Percentiles rank a stretch among this genome's conserved stretches.
Evolutionary conservation across 2,888 invertebrate genomes (phyloP).

Genomic region (Plebejus argus): DNA sequence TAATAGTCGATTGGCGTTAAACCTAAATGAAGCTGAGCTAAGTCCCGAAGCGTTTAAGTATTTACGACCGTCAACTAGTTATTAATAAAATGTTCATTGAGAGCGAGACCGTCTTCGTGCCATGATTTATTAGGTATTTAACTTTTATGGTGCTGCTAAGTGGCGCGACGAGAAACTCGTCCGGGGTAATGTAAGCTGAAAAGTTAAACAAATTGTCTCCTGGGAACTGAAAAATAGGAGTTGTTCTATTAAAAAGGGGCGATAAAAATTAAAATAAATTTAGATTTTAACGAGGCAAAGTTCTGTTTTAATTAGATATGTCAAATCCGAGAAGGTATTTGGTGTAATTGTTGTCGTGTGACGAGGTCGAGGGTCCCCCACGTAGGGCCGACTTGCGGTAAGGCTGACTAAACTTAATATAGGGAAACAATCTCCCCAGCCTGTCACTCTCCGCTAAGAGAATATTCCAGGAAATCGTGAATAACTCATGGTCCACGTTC

Average conservation of each 20-base stretch:
- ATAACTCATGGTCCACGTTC: background rate
- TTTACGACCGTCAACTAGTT: constrained; percentile 47
- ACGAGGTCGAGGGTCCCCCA: background rate
- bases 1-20: constrained; percentile 3
- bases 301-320: background rate
- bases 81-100: constrained; percentile 67
- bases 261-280: background rate
- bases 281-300: background rate
- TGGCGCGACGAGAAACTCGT: constrained; percentile 67
- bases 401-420: constrained; percentile 3
- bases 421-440: background rate
- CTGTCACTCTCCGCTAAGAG: background rate
- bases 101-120: constrained; percentile 53
- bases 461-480: background rate
- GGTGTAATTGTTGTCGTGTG: background rate
- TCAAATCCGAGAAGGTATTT: background rate
- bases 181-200: constrained; percentile 67
- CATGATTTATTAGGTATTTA: constrained; percentile 75
- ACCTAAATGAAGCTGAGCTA: background rate
- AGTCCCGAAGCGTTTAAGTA: constrained; percentile 28
- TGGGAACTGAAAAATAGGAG: constrained; percentile 27
- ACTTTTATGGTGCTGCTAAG: constrained; percentile 76
- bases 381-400: background rate
- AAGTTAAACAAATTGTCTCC: constrained; percentile 69
- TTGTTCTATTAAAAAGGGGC: constrained; percentile 17